A percentile compares a stretch with the other conserved stretches of the same genome.
Evolutionary conservation across 2,888 invertebrate genomes (phyloP).

Genomic region (Girardia tigrina): DNA sequence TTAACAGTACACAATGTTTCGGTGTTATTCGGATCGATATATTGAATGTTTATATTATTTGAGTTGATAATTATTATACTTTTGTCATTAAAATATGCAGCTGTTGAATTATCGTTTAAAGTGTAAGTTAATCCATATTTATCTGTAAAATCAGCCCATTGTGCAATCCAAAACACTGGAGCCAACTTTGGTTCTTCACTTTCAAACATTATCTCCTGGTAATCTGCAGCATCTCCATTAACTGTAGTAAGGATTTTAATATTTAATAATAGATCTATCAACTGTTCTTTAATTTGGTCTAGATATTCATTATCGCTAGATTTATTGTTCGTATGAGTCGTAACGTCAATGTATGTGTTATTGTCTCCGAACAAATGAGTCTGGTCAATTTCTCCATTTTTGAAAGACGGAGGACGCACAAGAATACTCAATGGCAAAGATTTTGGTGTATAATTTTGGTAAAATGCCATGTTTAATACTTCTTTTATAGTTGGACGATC

Average conservation of each 20-base stretch:
- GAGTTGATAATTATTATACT: constrained; percentile 53
- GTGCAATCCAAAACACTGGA: constrained; percentile 90
- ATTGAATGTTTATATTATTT: not conserved
- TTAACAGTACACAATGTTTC: not conserved
- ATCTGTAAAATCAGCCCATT: constrained; percentile 99
- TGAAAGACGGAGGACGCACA: constrained; percentile 80
- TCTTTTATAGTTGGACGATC: constrained; percentile 25
- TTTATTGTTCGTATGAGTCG: no score
- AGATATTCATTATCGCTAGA: no score
- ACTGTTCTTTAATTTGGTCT: no score
- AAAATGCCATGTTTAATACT: constrained; percentile 17
- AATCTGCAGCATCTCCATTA: not conserved
- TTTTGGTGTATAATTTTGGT: constrained; percentile 30
- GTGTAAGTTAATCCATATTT: constrained; percentile 99
- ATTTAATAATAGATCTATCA: no score
- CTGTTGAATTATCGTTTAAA: constrained; percentile 89
- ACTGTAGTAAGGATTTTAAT: no score
- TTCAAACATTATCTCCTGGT: no score
- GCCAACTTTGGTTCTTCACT: constrained; percentile 83
- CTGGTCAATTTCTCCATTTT: no score
- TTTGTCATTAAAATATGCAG: constrained; percentile 94
- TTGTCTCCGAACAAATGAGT: no score
- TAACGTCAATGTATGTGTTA: no score
- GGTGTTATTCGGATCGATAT: not conserved
- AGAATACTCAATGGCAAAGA: constrained; percentile 79